phyloP scores from a whole-genome alignment of 2,888 invertebrate species.

The Deladenus siricidicola region DNA sequence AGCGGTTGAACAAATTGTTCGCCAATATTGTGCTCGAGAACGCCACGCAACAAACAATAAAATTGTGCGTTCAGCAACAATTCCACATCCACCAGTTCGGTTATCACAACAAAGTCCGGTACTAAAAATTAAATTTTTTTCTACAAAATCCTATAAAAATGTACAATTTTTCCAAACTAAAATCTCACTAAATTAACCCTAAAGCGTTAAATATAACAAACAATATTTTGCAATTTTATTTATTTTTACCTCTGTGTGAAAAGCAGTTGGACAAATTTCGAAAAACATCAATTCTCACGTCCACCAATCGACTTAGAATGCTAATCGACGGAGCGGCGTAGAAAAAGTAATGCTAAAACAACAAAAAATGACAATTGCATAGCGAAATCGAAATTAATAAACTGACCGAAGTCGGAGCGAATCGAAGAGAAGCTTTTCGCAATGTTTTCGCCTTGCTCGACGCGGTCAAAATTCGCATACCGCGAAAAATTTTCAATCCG shows the following conservation, averaged over 20 bases:
- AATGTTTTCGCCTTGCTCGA: constrained; percentile 6
- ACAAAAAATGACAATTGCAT: too few species aligned
- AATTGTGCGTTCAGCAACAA: constrained; percentile 39
- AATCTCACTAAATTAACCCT: constrained; percentile 8
- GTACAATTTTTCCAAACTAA: constrained; percentile 7
- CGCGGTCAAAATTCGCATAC: not conserved
- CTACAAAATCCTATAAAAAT: not conserved
- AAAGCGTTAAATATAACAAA: too few species aligned
- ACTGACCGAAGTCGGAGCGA: not conserved
- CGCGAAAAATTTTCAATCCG: constrained; percentile 12
- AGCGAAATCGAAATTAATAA: too few species aligned
- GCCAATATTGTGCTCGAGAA: constrained; percentile 58
- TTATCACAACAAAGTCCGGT: constrained; percentile 39
- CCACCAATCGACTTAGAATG: constrained; percentile 32
- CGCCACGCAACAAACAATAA: constrained; percentile 39
- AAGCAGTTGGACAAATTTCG: constrained; percentile 39
- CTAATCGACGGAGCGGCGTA: too few species aligned
- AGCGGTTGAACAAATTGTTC: constrained; percentile 52
- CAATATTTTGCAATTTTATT: too few species aligned
- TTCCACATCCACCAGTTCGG: constrained; percentile 30
- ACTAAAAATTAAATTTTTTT: constrained; percentile 24
- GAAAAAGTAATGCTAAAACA: too few species aligned
- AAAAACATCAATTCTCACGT: constrained; percentile 33
- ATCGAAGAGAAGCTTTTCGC: constrained; percentile 22
- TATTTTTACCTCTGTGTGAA: constrained; percentile 42